A percentile compares a stretch with the other conserved stretches of the same genome.
phyloP scores from a whole-genome alignment of 2,888 invertebrate species.

The Himalopsyche tibetana region DNA sequence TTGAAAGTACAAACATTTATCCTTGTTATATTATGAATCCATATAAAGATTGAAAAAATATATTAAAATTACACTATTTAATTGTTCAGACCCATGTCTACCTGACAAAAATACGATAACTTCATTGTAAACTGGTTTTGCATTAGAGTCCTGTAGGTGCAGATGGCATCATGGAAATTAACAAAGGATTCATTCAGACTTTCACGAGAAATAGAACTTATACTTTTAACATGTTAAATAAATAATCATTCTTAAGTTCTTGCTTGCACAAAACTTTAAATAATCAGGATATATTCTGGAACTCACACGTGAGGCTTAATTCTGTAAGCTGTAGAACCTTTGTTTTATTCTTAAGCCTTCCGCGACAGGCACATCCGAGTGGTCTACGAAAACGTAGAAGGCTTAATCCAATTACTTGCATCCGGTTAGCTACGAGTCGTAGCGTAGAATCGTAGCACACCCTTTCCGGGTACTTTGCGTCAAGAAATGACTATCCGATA shows the following conservation, averaged over 20 bases:
- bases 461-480: conserved; percentile 22
- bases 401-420: conserved; percentile 30
- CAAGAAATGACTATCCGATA: conserved; percentile 25
- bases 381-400: conserved; percentile 31
- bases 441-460: conserved; percentile 7
- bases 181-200: no score
- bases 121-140: no score
- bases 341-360: conserved; percentile 30
- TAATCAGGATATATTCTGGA: conserved; percentile 15
- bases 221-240: background rate
- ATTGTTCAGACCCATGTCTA: no score
- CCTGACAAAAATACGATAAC: no score
- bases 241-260: background rate
- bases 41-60: no score
- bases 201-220: no score
- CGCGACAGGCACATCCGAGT: conserved; percentile 16
- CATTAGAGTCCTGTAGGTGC: no score
- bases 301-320: conserved; percentile 16
- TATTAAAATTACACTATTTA: no score
- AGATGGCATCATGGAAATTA: no score
- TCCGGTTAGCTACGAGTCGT: conserved; percentile 22
- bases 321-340: conserved; percentile 6
- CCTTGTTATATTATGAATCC: no score
- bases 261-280: background rate
- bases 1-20: no score